Evolutionary conservation across 1,140 invertebrate genomes (phyloP).

Genomic region (Penaeus japonicus): DNA sequence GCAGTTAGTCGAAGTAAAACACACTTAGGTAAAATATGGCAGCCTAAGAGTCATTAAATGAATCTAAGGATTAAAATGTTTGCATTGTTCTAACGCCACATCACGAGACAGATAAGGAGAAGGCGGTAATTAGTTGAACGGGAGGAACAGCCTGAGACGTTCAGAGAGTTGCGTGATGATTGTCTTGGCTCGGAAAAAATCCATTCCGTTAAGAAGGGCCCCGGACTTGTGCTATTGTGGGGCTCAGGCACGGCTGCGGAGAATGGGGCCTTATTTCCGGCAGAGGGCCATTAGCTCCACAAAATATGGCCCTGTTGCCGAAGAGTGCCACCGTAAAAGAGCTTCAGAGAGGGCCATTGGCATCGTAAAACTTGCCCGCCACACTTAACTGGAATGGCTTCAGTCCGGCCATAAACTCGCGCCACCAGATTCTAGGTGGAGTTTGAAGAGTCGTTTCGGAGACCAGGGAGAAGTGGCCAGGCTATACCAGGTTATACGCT

Average conservation of each 20-base stretch:
- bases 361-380: conserved; percentile 53
- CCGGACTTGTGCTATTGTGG: conserved; percentile 52
- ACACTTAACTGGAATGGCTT: conserved; percentile 59
- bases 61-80: conserved; percentile 57
- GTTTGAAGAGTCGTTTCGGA: conserved; percentile 55
- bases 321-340: conserved; percentile 57
- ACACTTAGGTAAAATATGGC: conserved; percentile 58
- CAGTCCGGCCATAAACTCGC: conserved; percentile 53
- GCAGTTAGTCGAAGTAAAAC: conserved; percentile 58
- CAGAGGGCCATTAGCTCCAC: conserved; percentile 49
- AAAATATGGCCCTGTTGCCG: conserved; percentile 55
- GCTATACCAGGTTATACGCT: neutral
- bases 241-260: conserved; percentile 47
- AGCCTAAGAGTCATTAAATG: conserved; percentile 53
- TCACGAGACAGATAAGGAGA: conserved; percentile 56
- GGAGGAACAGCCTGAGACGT: conserved; percentile 29
- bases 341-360: conserved; percentile 55
- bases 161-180: conserved; percentile 57
- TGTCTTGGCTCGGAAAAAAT: conserved; percentile 39
- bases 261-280: conserved; percentile 58
- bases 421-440: conserved; percentile 51
- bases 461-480: conserved; percentile 21
- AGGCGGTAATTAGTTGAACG: conserved; percentile 54
- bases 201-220: conserved; percentile 41
- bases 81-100: conserved; percentile 51